Evolutionary conservation across 2,113 vertebrate genomes (phyloP).

Genomic region (Corythaeola cristata): DNA sequence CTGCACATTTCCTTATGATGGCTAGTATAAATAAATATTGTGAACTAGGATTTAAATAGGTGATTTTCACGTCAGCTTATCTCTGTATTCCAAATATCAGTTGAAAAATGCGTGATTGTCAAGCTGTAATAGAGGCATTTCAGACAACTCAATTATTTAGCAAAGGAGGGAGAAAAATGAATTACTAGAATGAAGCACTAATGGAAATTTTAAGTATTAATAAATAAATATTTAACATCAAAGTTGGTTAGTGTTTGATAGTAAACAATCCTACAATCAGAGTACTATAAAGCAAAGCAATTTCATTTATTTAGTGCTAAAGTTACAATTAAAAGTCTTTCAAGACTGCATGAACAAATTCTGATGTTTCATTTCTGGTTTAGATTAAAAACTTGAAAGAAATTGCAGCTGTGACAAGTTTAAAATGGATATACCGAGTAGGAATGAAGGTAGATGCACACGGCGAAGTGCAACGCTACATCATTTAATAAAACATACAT

Average conservation of each 20-base stretch:
- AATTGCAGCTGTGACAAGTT: background rate
- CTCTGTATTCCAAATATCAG: background rate
- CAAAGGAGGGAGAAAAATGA: background rate
- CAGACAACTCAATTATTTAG: background rate
- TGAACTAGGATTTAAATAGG: background rate
- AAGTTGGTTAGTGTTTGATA: background rate
- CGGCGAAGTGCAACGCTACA: background rate
- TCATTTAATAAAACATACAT: background rate
- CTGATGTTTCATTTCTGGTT: background rate
- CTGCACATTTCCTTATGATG: background rate
- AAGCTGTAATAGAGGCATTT: background rate
- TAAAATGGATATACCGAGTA: background rate
- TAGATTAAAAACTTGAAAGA: background rate
- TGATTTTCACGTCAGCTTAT: background rate
- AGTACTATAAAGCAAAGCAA: background rate
- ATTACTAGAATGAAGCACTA: background rate
- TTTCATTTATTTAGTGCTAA: background rate
- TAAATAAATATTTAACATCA: background rate
- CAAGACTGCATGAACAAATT: background rate
- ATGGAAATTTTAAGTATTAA: background rate
- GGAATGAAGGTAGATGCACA: background rate
- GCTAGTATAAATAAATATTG: background rate
- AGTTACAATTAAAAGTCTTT: background rate
- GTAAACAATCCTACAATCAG: background rate
- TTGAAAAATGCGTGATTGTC: background rate